A percentile compares a stretch with the other conserved stretches of the same genome.
These are phyloP conservation scores for Strix uralensis DNA, from an alignment of 2,113 vertebrate genomes.

Conservation along the genomic window DNA sequence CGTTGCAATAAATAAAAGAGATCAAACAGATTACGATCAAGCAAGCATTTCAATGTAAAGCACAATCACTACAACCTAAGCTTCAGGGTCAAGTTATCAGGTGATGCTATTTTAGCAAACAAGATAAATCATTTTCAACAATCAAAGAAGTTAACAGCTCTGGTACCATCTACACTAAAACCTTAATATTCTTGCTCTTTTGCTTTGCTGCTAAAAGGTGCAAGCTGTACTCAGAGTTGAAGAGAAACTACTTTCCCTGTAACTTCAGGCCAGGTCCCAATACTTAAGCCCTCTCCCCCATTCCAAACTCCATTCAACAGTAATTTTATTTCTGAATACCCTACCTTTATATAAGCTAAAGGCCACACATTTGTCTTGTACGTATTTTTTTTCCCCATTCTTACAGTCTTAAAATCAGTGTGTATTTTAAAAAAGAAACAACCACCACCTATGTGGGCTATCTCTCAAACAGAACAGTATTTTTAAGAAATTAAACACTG, in stretches of 20 bases:
- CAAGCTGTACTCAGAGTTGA: not conserved
- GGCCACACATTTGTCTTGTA: not conserved
- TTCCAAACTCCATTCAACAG: not conserved
- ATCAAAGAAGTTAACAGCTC: not conserved
- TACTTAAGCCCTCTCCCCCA: not conserved
- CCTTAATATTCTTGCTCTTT: not conserved
- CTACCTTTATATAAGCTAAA: not conserved
- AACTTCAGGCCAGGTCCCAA: not conserved
- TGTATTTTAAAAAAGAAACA: not conserved
- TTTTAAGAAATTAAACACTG: not conserved
- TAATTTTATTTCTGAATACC: not conserved
- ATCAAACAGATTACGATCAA: not conserved
- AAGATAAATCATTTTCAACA: not conserved
- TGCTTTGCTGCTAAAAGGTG: not conserved
- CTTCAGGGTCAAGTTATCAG: not conserved
- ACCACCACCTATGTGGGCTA: not conserved
- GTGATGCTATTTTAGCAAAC: not conserved
- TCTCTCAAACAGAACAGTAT: not conserved
- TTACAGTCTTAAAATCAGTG: not conserved
- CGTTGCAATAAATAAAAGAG: not conserved
- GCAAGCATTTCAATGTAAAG: not conserved
- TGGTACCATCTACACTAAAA: not conserved
- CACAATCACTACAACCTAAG: not conserved
- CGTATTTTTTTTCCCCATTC: accelerated
- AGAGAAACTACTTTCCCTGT: not conserved